These are phyloP conservation scores for Coptodon rendalli DNA, from an alignment of 2,113 vertebrate species.

Conservation along the genomic window DNA sequence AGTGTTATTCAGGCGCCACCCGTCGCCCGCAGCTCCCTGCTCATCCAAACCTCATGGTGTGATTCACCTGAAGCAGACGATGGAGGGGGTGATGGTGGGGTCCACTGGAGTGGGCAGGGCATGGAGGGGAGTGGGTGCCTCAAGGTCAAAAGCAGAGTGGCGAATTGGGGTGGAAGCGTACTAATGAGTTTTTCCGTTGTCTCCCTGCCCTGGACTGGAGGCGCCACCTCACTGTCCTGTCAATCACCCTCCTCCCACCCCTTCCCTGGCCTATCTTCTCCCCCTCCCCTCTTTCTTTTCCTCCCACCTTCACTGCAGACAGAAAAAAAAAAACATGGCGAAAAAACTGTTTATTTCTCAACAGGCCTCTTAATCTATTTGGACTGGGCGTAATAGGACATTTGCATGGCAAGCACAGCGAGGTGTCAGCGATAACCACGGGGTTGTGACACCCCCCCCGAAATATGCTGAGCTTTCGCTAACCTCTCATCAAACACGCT, in stretches of 20 bases:
- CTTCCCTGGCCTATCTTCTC: neutral
- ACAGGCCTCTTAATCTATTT: constrained; percentile 73
- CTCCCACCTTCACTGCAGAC: neutral
- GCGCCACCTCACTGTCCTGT: constrained; percentile 63
- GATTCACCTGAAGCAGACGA: constrained; percentile 7
- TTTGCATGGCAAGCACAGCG: constrained; percentile 69
- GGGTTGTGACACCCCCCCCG: constrained; percentile 88
- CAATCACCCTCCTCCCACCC: constrained; percentile 28
- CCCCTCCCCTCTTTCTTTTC: neutral
- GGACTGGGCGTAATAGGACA: constrained; percentile 75
- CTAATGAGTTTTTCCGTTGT: constrained; percentile 71
- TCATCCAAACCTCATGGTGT: neutral
- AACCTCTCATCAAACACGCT: constrained; percentile 99
- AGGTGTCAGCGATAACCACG: constrained; percentile 84
- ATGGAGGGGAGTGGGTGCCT: constrained; percentile 30
- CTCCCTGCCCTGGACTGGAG: constrained; percentile 47
- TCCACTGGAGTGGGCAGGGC: neutral
- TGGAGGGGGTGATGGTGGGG: neutral
- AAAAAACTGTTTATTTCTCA: constrained; percentile 68
- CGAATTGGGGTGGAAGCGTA: constrained; percentile 66
- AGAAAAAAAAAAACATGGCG: neutral
- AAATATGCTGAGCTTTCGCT: constrained; percentile 99
- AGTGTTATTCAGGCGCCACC: neutral
- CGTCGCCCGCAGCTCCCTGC: neutral
- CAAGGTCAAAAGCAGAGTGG: constrained; percentile 66